Evolutionary conservation across 2,888 invertebrate genomes (phyloP).

Genomic region (Ormia ochracea): DNA sequence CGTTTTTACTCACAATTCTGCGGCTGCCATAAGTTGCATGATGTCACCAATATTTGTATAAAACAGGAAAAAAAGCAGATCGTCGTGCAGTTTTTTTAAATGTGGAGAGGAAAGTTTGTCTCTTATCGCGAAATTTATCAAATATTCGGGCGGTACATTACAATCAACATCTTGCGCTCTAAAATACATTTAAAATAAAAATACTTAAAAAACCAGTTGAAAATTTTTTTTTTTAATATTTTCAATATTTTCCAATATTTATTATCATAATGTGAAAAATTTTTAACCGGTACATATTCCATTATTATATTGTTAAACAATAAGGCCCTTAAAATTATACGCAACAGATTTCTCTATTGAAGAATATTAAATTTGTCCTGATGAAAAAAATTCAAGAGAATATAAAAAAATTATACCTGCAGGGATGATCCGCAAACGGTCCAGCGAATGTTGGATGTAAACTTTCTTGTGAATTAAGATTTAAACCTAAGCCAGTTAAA

Average conservation of each 20-base stretch:
- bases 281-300: too few relatives aligned
- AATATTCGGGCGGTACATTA: slow-evolving; percentile 98
- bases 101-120: slow-evolving; percentile 96
- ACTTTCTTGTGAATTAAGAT: slow-evolving; percentile 98
- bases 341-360: too few relatives aligned
- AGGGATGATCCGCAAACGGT: slow-evolving; percentile 98
- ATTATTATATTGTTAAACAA: too few relatives aligned
- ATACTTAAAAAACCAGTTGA: too few relatives aligned
- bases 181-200: slow-evolving; percentile 65
- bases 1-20: slow-evolving; percentile 88
- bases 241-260: too few relatives aligned
- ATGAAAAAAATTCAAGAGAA: background rate
- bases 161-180: slow-evolving; percentile 99
- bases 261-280: too few relatives aligned
- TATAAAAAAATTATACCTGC: slow-evolving; percentile 78
- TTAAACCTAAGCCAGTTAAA: slow-evolving; percentile 97
- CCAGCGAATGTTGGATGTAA: slow-evolving; percentile 99
- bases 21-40: slow-evolving; percentile 97
- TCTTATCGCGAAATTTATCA: slow-evolving; percentile 97
- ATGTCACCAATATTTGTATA: slow-evolving; percentile 99
- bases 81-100: slow-evolving; percentile 98
- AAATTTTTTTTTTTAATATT: too few relatives aligned
- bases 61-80: slow-evolving; percentile 98
- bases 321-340: too few relatives aligned
- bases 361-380: too few relatives aligned